Percentiles rank a stretch among this genome's conserved stretches.
phyloP scores from a whole-genome alignment of 2,797 vertebrate genomes.

The Spizella passerina region DNA sequence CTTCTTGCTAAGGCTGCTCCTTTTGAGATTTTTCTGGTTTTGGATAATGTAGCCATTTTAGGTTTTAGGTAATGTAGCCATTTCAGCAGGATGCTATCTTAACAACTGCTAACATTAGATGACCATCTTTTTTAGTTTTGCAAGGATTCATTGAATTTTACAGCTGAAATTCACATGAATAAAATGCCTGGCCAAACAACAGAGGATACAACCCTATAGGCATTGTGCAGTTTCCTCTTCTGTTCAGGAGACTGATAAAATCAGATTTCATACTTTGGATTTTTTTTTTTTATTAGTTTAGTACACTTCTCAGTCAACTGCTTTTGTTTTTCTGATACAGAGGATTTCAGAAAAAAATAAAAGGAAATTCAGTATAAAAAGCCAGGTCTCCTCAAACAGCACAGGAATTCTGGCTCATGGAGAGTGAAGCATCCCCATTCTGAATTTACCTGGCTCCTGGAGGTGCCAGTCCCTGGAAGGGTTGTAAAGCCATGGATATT shows the following conservation, averaged over 20 bases:
- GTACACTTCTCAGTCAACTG: fast-evolving
- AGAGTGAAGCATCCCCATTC: background rate
- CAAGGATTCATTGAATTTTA: background rate
- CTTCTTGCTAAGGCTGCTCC: background rate
- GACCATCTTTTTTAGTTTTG: background rate
- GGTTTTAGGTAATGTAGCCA: background rate
- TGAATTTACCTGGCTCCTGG: background rate
- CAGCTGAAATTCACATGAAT: background rate
- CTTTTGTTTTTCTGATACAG: background rate
- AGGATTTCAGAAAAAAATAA: background rate
- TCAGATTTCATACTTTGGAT: background rate
- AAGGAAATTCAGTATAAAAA: background rate
- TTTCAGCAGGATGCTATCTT: background rate
- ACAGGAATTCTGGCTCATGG: background rate
- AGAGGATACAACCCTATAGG: background rate
- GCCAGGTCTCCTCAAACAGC: background rate
- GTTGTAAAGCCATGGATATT: background rate
- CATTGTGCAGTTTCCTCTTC: background rate
- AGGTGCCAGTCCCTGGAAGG: background rate
- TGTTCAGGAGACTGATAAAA: background rate
- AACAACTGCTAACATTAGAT: background rate
- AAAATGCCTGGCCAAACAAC: background rate
- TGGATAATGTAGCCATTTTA: background rate
- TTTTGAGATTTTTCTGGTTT: background rate
- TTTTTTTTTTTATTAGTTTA: background rate